Evolutionary conservation across 1,140 invertebrate genomes (phyloP), one percentile per base, ranked within the genome.

Genomic region (Euura saliciscinereae): DNA sequence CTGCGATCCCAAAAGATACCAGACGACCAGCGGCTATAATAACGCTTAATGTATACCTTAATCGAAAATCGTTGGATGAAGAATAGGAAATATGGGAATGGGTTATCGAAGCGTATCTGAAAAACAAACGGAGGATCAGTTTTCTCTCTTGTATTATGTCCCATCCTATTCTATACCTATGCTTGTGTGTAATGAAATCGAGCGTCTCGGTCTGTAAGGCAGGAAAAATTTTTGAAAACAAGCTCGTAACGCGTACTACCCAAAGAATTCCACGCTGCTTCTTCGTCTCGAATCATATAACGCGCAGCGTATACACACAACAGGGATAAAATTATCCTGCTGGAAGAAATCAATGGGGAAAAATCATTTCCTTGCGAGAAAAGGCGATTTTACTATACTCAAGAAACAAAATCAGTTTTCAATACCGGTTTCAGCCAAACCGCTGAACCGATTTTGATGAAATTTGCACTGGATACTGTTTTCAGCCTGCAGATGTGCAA

Each of bases 41-140:
- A 28, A 28, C 28, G 28, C 28, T 28, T 28, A 28, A 28, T 6
- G 51, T 59, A n/a, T 59, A 11, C 10, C 8, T 11, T n/a, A 59
- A 59, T 59, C 51, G 51, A 8, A n/a, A 59, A 59, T 59, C 51
- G 6, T 59, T 59, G 51, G 51, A 59, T 59, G 51, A 59, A 59
- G 51, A 59, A 59, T 59, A 59, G 51, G 51, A 4, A n/a, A 59
- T 8, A 28, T 59, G 51, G 13, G 28, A 59, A 59, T 11, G 0
- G 51, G 51, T 28, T 28, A 28, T 28, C 28, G 28, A 28, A 28
- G 28, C 28, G 28, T 28, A 59, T 8, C 8, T 59, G 10, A 59
- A 59, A 59, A 59, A 59, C 51, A 59, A n/a, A 3, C 3, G 6
- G 10, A 59, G 51, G 13, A 8, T 59, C 51, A n/a, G 10, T 59